Conservation (phyloP, 1,140 invertebrate species). For the Zaprionus capensis region DNA sequence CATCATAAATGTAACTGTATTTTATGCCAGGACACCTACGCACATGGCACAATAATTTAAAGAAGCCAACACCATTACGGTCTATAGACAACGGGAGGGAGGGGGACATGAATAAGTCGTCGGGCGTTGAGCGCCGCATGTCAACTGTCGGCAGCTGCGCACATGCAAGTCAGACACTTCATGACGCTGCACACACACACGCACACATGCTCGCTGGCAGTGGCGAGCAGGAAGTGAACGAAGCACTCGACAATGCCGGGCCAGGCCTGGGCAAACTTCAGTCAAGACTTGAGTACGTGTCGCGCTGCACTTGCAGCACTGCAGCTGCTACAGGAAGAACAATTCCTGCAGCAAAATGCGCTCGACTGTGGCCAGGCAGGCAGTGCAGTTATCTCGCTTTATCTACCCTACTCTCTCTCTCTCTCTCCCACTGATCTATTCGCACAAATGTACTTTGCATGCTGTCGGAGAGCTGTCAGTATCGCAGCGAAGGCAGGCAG, state of each 20-base stretch:
- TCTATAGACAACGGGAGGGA: not conserved
- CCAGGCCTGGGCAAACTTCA: slow-evolving; percentile 57
- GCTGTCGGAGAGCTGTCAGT: slow-evolving; percentile 45
- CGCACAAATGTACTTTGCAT: slow-evolving; percentile 43
- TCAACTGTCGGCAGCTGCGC: slow-evolving; percentile 74
- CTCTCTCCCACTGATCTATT: slow-evolving; percentile 29
- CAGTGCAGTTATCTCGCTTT: not conserved
- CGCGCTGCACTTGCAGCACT: slow-evolving; percentile 30
- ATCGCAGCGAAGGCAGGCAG: slow-evolving; percentile 27
- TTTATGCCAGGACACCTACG: slow-evolving; percentile 43
- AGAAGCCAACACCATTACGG: slow-evolving; percentile 43
- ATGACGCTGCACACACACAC: slow-evolving; percentile 48
- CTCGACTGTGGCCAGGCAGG: slow-evolving; percentile 29
- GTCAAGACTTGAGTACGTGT: slow-evolving; percentile 53
- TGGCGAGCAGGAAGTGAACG: slow-evolving; percentile 67
- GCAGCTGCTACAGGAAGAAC: slow-evolving; percentile 24
- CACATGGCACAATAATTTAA: slow-evolving; percentile 45
- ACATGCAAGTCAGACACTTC: slow-evolving; percentile 78
- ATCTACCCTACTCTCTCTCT: not conserved
- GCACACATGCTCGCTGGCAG: slow-evolving; percentile 15
- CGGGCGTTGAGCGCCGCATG: slow-evolving; percentile 59
- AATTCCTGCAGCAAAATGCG: slow-evolving; percentile 35
- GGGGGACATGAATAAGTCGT: slow-evolving; percentile 47
- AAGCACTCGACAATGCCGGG: slow-evolving; percentile 58
- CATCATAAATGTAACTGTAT: slow-evolving; percentile 35